A percentile compares a stretch with the other conserved stretches of the same genome.
Evolutionary conservation across 2,797 vertebrate genomes (phyloP).

Genomic region (Diplodus puntazzo): DNA sequence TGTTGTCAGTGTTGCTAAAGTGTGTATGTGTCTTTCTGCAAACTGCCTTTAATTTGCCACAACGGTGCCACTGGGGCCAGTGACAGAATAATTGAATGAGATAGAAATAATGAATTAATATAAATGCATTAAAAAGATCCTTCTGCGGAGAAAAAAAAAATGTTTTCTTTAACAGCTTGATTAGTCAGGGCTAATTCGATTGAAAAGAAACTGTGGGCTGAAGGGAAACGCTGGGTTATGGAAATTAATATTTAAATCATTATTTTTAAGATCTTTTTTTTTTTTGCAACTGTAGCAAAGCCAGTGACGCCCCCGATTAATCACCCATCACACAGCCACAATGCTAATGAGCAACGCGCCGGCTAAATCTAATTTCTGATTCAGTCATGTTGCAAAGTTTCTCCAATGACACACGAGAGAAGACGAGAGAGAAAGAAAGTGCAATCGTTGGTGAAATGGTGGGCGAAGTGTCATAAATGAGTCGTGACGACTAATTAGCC

Average conservation of each 20-base stretch:
- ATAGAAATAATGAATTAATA: constrained; percentile 72
- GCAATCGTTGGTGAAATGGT: constrained; percentile 45
- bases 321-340: constrained; percentile 33
- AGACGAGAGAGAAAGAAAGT: constrained; percentile 9
- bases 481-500: constrained; percentile 48
- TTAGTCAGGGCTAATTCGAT: constrained; percentile 65
- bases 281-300: constrained; percentile 30
- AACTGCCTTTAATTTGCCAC: constrained; percentile 68
- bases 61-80: constrained; percentile 50
- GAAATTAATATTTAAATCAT: constrained; percentile 59
- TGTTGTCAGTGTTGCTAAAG: constrained; percentile 36
- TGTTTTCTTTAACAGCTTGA: constrained; percentile 49
- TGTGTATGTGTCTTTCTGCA: constrained; percentile 50
- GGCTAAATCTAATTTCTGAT: constrained; percentile 41
- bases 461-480: constrained; percentile 34
- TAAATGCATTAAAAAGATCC: constrained; percentile 68
- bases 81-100: constrained; percentile 69
- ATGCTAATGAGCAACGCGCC: constrained; percentile 59
- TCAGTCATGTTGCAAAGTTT: constrained; percentile 36
- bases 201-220: constrained; percentile 44
- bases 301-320: constrained; percentile 41
- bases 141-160: constrained; percentile 23
- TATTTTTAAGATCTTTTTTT: constrained; percentile 19
- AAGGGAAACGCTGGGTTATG: constrained; percentile 35
- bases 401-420: constrained; percentile 26